Evolutionary conservation across 2,888 invertebrate species (phyloP).

Genomic region (Agriopis aurantiaria): DNA sequence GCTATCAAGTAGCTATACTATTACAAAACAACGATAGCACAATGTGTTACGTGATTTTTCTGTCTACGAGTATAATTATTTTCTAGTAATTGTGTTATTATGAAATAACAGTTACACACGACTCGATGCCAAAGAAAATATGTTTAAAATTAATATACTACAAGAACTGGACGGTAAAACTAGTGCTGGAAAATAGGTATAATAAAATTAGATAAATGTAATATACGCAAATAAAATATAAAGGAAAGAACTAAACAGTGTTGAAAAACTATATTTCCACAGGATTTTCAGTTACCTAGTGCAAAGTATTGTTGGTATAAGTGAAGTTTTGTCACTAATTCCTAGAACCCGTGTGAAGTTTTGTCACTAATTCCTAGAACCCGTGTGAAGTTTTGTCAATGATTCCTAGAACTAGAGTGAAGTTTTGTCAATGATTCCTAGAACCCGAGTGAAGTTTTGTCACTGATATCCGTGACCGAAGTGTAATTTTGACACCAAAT

Average conservation of each 20-base stretch:
- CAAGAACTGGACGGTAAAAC: neutral
- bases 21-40: slow-evolving; percentile 4
- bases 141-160: slow-evolving; percentile 8
- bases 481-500: neutral
- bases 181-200: neutral
- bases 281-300: neutral
- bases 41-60: slow-evolving; percentile 22
- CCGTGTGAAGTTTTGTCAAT: neutral
- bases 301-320: neutral
- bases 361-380: neutral
- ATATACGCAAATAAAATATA: neutral
- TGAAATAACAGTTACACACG: slow-evolving; percentile 30
- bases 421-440: neutral
- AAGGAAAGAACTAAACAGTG: neutral
- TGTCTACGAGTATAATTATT: slow-evolving; percentile 4
- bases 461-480: neutral
- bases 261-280: neutral
- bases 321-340: neutral
- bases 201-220: neutral
- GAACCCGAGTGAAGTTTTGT: neutral
- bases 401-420: neutral
- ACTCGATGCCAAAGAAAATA: slow-evolving; percentile 21
- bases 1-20: neutral
- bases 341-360: neutral
- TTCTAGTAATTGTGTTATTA: slow-evolving; percentile 11